A percentile compares a stretch with the other conserved stretches of the same genome.
phyloP scores from a whole-genome alignment of 2,888 invertebrate species.

The Ormyrus nitidulus region DNA sequence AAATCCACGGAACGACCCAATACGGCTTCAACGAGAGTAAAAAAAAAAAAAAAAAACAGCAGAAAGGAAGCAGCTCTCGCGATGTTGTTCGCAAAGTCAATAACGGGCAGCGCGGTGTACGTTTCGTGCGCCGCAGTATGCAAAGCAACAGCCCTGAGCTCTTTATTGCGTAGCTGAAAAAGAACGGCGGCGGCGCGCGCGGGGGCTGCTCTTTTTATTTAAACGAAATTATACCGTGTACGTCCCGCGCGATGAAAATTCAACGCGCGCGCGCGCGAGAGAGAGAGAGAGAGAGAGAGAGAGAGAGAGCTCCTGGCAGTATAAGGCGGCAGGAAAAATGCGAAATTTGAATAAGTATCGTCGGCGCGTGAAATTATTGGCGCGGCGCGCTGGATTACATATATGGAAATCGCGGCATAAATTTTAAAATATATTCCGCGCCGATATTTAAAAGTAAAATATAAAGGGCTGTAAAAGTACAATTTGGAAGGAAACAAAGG shows the following conservation, averaged over 20 bases:
- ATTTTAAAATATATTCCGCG: too few relatives aligned
- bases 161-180: conserved; percentile 53
- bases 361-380: too few relatives aligned
- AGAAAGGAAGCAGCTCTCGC: too few relatives aligned
- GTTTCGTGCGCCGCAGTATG: conserved; percentile 54
- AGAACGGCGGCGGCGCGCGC: not conserved
- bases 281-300: too few relatives aligned
- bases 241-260: not conserved
- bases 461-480: not conserved
- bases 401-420: too few relatives aligned
- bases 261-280: not conserved
- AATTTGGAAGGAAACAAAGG: not conserved
- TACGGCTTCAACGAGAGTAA: conserved; percentile 10
- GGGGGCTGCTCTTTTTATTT: conserved; percentile 5
- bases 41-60: conserved; percentile 2
- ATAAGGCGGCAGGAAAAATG: not conserved
- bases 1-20: too few relatives aligned
- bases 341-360: not conserved
- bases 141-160: conserved; percentile 56
- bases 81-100: conserved; percentile 39
- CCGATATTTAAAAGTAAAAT: not conserved
- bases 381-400: too few relatives aligned
- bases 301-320: not conserved
- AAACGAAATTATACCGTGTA: not conserved
- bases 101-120: not conserved